A percentile compares a stretch with the other conserved stretches of the same genome.
Conservation (phyloP, 2,113 vertebrate genomes). For the Perca schrenkii region DNA sequence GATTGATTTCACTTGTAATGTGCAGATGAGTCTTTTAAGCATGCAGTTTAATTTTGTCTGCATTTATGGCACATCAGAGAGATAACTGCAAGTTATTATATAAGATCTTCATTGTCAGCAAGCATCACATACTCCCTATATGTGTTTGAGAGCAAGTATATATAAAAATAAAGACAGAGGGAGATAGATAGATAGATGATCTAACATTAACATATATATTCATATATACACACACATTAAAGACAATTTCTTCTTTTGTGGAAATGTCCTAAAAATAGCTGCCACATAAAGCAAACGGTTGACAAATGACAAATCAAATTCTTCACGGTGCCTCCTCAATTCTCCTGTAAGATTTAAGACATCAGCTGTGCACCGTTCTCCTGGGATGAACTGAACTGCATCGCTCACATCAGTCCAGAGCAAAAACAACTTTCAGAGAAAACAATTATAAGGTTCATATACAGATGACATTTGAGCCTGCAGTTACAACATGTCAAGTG, state of each 20-base stretch:
- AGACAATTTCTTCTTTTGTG: not conserved
- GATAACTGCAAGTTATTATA: conserved; percentile 2
- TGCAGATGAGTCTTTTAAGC: not conserved
- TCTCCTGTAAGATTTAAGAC: not conserved
- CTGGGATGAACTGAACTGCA: conserved; percentile 3
- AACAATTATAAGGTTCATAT: not conserved
- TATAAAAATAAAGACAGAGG: not conserved
- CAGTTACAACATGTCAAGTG: not conserved
- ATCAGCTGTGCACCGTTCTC: not conserved
- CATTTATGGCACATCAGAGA: conserved; percentile 7
- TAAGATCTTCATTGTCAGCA: conserved; percentile 10
- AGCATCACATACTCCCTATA: not conserved
- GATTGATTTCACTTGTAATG: not conserved
- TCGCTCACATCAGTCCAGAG: not conserved
- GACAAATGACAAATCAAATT: not conserved
- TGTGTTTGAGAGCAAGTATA: not conserved
- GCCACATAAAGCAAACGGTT: not conserved
- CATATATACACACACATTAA: no score
- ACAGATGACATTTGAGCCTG: not conserved
- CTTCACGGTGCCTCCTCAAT: not conserved
- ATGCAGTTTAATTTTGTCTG: conserved; percentile 1
- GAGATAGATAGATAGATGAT: conserved; percentile 1
- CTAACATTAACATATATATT: no score
- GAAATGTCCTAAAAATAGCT: not conserved
- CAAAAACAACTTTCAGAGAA: not conserved